Percentiles rank a stretch among this genome's conserved stretches.
These are phyloP conservation scores for Chorisops tibialis DNA, from an alignment of 2,888 invertebrate species.

Conservation along the genomic window DNA sequence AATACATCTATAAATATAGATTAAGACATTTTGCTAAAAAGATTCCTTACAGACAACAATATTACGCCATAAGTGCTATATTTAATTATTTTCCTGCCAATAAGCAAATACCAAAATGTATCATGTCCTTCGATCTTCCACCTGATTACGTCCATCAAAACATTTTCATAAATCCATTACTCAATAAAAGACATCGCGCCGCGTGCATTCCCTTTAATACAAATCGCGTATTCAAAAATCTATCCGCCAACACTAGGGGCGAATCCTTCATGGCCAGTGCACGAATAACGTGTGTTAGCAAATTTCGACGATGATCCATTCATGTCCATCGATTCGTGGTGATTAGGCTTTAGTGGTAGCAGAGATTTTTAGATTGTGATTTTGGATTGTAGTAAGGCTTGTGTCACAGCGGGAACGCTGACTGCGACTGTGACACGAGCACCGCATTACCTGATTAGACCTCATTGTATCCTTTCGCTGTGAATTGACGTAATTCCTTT, in stretches of 20 bases:
- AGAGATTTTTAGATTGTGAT: neutral
- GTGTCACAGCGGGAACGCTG: conserved; percentile 29
- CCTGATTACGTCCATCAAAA: conserved; percentile 25
- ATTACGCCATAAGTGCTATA: too few species aligned
- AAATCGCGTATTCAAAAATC: neutral
- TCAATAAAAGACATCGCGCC: conserved; percentile 18
- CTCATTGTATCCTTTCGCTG: conserved; percentile 27
- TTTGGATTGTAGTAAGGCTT: neutral
- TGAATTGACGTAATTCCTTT: conserved; percentile 19
- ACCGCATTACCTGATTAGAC: conserved; percentile 31
- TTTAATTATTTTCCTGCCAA: too few species aligned
- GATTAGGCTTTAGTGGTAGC: neutral
- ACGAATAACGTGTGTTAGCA: conserved; percentile 11
- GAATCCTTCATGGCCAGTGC: conserved; percentile 5
- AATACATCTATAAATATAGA: too few species aligned
- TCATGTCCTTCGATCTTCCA: too few species aligned
- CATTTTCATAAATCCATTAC: conserved; percentile 7
- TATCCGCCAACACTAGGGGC: neutral
- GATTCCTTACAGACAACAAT: too few species aligned
- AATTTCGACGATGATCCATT: conserved; percentile 14
- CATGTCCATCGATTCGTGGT: conserved; percentile 24
- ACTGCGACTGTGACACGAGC: conserved; percentile 27
- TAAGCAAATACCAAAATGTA: too few species aligned
- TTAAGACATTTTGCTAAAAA: too few species aligned
- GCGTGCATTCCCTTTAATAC: neutral